Evolutionary conservation across 2,113 vertebrate species (phyloP).

Genomic region (Gambusia holbrooki): DNA sequence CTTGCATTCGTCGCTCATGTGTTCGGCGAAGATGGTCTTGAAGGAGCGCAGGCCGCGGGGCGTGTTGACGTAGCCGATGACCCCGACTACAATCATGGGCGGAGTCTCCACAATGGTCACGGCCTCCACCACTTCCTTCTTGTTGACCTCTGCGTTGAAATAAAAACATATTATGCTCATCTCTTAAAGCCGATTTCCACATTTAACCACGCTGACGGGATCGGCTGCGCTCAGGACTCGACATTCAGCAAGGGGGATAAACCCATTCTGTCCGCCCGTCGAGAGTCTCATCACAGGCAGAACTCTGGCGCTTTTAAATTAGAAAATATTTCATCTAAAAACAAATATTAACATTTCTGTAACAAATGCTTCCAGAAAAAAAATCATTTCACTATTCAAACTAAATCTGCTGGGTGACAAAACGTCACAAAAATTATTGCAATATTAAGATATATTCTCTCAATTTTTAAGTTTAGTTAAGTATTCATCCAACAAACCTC

Average conservation of each 20-base stretch:
- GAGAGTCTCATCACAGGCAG: constrained; percentile 80
- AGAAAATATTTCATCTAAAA: no score
- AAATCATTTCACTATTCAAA: no score
- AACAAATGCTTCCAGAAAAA: background rate
- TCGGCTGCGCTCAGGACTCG: constrained; percentile 78
- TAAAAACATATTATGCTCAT: accelerated
- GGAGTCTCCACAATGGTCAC: constrained; percentile 96
- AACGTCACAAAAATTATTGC: no score
- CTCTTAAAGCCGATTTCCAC: background rate
- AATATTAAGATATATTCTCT: no score
- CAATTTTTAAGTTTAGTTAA: no score
- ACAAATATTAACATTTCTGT: no score
- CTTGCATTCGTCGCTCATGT: constrained; percentile 97
- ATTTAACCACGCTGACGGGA: background rate
- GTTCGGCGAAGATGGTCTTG: constrained; percentile 96
- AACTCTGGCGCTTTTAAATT: background rate
- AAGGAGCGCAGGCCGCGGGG: constrained; percentile 93
- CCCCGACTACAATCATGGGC: constrained; percentile 94
- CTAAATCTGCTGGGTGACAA: no score
- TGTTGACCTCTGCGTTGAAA: constrained; percentile 92
- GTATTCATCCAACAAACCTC: no score
- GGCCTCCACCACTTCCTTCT: constrained; percentile 97
- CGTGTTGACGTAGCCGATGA: constrained; percentile 92
- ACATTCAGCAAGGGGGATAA: constrained; percentile 80
- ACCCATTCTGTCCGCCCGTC: constrained; percentile 85